Base-by-base conservation (phyloP, 2,797 vertebrate genomes). In the Pagetopsis macropterus region DNA sequence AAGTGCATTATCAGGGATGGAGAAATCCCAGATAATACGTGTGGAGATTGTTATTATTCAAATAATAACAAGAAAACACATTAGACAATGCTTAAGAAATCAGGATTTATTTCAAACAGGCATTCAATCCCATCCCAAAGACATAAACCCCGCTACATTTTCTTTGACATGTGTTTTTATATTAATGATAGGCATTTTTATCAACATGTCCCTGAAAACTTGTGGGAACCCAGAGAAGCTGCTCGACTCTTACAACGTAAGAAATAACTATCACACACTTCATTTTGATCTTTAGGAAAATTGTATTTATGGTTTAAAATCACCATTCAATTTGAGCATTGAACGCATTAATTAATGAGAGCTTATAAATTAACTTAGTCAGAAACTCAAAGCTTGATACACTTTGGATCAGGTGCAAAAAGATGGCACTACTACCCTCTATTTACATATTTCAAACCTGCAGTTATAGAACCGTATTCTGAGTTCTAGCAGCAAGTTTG, bases 71-170 rank as follows among this genome's bases (percentile, higher is more conserved):
- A 19, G 2, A 62, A 59, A 68, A 54, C 45, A 44, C 2, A 58
- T 17, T 5, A 40, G 0, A 31, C 21, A 40, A 69, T 16, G 4
- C 21, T 46, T 16, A 5, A 13, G 13, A 70, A 80, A 60, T 54
- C 43, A 57, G 9, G 4, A 77, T 87, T 82, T 82, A 81, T 82
- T 87, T 65, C 1, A 61, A 56, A 60, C 54, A 49, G 2, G 5
- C 8, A 50, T 61, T 52, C 0, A 50, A 71, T 49, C 46, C 73
- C n/a, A 71, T 0, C 12, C 31, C 50, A 13, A 68, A 71, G 50
- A 81, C 65, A 78, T 49, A 23, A 59, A 44, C 27, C 37, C 59
- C 49, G 21, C 15, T 55, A 41, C 65, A 54, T 1, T 6, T 31
- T 31, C n/a, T 57, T 41, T 54, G 14, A 72, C 13, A 12, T 31